Evolutionary conservation across 2,797 vertebrate species (phyloP).

Genomic region (Microctenopoma lineatum): DNA sequence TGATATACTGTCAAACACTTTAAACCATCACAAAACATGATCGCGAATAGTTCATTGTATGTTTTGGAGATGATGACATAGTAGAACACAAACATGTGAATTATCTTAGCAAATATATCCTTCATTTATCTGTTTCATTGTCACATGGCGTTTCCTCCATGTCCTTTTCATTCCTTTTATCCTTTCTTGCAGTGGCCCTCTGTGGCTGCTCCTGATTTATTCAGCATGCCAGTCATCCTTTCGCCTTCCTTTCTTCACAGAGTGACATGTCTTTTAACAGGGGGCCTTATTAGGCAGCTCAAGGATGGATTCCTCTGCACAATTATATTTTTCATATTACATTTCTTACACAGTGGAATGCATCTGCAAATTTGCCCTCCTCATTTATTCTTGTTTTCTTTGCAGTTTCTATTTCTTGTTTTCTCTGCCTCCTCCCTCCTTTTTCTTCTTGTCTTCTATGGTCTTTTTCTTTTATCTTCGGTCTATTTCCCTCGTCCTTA

Average conservation of each 20-base stretch:
- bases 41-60: too few relatives aligned
- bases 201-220: conserved; percentile 61
- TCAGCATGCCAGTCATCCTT: conserved; percentile 62
- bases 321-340: conserved; percentile 23
- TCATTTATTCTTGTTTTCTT: neutral
- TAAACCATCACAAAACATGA: too few relatives aligned
- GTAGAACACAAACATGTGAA: too few relatives aligned
- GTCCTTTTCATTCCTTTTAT: conserved; percentile 51
- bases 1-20: too few relatives aligned
- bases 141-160: neutral
- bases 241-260: conserved; percentile 42
- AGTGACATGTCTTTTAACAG: conserved; percentile 66
- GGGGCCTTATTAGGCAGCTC: conserved; percentile 65
- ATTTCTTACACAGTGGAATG: conserved; percentile 34
- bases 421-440: neutral
- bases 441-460: conserved; percentile 13
- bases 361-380: conserved; percentile 28
- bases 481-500: conserved; percentile 6
- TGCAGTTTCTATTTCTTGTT: neutral
- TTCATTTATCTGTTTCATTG: too few relatives aligned
- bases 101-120: too few relatives aligned
- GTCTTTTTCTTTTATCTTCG: conserved; percentile 16
- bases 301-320: conserved; percentile 38
- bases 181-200: conserved; percentile 30
- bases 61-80: too few relatives aligned